phyloP scores from a whole-genome alignment of 1,140 invertebrate species.

The Pissodes strobi region DNA sequence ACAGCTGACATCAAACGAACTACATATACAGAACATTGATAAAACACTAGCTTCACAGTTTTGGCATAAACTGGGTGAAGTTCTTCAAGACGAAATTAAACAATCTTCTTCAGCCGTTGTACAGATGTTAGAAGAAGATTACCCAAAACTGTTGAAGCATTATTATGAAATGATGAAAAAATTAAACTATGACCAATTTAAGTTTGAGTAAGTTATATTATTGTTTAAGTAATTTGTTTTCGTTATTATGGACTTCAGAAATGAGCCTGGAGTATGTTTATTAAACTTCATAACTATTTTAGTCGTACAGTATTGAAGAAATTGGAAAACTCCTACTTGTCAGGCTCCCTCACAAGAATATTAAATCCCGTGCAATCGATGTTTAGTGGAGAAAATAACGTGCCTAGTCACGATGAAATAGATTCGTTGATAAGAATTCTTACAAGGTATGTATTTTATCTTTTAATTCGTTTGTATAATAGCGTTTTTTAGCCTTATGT shows the following conservation, averaged over 20 bases:
- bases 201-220: constrained; percentile 58
- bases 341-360: constrained; percentile 79
- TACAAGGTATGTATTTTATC: constrained; percentile 62
- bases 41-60: constrained; percentile 59
- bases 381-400: constrained; percentile 65
- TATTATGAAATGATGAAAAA: constrained; percentile 61
- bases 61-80: constrained; percentile 58
- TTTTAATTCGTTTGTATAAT: too few species aligned
- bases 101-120: constrained; percentile 72
- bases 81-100: constrained; percentile 60
- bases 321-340: constrained; percentile 88
- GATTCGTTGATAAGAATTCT: constrained; percentile 71
- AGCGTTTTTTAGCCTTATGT: too few species aligned
- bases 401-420: constrained; percentile 70
- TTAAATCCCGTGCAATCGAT: constrained; percentile 85
- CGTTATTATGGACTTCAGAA: too few species aligned
- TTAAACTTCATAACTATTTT: constrained; percentile 35
- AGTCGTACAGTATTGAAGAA: constrained; percentile 61
- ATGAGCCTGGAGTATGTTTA: too few species aligned
- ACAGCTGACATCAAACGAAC: constrained; percentile 60
- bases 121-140: constrained; percentile 86
- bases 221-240: too few species aligned
- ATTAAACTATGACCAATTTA: constrained; percentile 61
- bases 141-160: constrained; percentile 78
- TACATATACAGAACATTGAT: constrained; percentile 60